These are phyloP conservation scores for Eretmodus cyanostictus DNA, from an alignment of 2,113 vertebrate species.

Conservation along the genomic window DNA sequence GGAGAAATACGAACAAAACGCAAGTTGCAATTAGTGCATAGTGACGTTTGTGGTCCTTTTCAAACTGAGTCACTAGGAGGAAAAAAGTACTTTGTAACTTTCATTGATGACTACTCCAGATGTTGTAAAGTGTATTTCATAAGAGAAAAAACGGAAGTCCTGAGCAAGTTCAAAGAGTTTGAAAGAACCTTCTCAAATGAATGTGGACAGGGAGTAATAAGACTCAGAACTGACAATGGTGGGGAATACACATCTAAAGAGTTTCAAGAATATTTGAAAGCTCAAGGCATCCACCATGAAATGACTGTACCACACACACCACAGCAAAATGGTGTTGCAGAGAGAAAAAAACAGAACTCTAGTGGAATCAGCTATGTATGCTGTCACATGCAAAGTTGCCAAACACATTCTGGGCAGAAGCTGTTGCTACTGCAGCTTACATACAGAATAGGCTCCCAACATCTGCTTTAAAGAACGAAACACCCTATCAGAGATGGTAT, in stretches of 20 bases:
- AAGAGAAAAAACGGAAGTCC: not conserved
- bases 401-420: not conserved
- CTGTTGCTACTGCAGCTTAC: not conserved
- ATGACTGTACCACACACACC: no score
- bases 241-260: not conserved
- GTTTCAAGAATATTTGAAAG: not conserved
- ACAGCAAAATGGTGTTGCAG: not conserved
- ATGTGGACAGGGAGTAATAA: no score
- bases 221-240: not conserved
- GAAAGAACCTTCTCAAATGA: no score
- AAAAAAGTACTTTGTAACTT: not conserved
- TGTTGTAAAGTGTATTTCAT: not conserved
- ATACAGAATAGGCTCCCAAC: not conserved
- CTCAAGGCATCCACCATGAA: no score
- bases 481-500: not conserved
- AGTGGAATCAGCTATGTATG: not conserved
- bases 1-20: not conserved
- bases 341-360: not conserved
- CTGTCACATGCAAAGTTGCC: not conserved
- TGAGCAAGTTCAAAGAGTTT: not conserved
- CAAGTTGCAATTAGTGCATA: not conserved
- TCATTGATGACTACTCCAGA: not conserved
- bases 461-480: rapidly evolving
- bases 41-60: slow-evolving; percentile 2
- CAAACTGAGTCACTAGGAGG: slow-evolving; percentile 5